Percentiles rank a stretch among this genome's conserved stretches.
phyloP scores from a whole-genome alignment of 2,888 invertebrate species.

The Cheilosia vulpina region DNA sequence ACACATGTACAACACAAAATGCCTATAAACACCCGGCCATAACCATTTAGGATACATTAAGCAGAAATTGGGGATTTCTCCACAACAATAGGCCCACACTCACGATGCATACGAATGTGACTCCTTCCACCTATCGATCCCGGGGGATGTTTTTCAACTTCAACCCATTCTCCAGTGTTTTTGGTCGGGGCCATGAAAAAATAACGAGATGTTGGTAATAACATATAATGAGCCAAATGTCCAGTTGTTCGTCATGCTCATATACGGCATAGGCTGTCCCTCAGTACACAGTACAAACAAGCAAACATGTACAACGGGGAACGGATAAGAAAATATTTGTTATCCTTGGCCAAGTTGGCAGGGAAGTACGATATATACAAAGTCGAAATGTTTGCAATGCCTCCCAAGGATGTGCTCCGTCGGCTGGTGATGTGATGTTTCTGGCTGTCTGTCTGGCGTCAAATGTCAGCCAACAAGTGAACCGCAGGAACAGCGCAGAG shows the following conservation, averaged over 20 bases:
- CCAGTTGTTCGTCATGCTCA: slow-evolving; percentile 54
- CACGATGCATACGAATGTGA: slow-evolving; percentile 69
- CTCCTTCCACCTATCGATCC: slow-evolving; percentile 20
- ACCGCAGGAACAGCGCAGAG: slow-evolving; percentile 1
- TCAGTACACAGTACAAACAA: slow-evolving; percentile 5
- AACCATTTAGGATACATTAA: slow-evolving; percentile 73
- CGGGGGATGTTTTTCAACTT: slow-evolving; percentile 5
- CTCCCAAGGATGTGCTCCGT: slow-evolving; percentile 28
- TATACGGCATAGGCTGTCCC: not conserved
- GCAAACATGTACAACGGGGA: not conserved
- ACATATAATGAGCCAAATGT: slow-evolving; percentile 71
- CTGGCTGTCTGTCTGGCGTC: slow-evolving; percentile 25
- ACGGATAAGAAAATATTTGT: slow-evolving; percentile 37
- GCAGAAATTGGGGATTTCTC: slow-evolving; percentile 72
- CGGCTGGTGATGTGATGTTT: not conserved
- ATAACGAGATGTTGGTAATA: slow-evolving; percentile 66
- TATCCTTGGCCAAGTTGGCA: slow-evolving; percentile 63
- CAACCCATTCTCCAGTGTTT: slow-evolving; percentile 7
- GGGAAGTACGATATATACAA: slow-evolving; percentile 18
- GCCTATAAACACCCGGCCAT: slow-evolving; percentile 65
- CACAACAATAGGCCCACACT: slow-evolving; percentile 56
- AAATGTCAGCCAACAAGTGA: slow-evolving; percentile 45
- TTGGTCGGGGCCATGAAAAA: slow-evolving; percentile 43
- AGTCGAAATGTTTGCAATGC: slow-evolving; percentile 46
- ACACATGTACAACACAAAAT: not conserved